phyloP scores from a whole-genome alignment of 2,888 invertebrate genomes.

The Acleris holmiana region DNA sequence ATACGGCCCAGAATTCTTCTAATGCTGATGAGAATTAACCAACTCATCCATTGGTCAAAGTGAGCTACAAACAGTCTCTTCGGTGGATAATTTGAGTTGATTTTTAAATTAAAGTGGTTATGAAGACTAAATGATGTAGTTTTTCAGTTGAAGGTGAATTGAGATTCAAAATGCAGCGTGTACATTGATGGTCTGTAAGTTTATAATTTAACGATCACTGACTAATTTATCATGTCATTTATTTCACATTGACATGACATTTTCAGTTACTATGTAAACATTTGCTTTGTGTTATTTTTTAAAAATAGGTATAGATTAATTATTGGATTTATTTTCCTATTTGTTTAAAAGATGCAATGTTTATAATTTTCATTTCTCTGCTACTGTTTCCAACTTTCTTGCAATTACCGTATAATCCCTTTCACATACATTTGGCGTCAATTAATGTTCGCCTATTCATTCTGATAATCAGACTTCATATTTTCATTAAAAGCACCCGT shows the following conservation, averaged over 20 bases:
- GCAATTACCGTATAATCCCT: too few relatives aligned
- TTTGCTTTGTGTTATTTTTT: constrained; percentile 11
- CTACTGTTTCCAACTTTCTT: not conserved
- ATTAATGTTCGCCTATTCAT: too few relatives aligned
- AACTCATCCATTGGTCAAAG: too few relatives aligned
- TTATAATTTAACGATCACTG: constrained; percentile 20
- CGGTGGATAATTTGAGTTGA: too few relatives aligned
- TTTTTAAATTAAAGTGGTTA: too few relatives aligned
- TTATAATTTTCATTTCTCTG: constrained; percentile 6
- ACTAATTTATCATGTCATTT: constrained; percentile 19
- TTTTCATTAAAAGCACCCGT: too few relatives aligned
- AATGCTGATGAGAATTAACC: not conserved
- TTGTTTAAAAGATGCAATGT: not conserved
- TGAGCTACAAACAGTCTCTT: too few relatives aligned
- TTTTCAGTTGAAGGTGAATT: not conserved
- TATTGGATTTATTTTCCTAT: constrained; percentile 3
- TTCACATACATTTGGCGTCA: not conserved
- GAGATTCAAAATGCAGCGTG: constrained; percentile 14
- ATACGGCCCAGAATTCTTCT: too few relatives aligned
- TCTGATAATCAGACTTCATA: not conserved
- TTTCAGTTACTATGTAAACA: constrained; percentile 3
- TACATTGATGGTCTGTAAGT: constrained; percentile 35
- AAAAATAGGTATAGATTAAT: not conserved
- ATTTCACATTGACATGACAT: constrained; percentile 18
- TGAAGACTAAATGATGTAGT: not conserved